Evolutionary conservation across 92 coral and sea anemone species (phyloP).

Genomic region (Montipora capitata): DNA sequence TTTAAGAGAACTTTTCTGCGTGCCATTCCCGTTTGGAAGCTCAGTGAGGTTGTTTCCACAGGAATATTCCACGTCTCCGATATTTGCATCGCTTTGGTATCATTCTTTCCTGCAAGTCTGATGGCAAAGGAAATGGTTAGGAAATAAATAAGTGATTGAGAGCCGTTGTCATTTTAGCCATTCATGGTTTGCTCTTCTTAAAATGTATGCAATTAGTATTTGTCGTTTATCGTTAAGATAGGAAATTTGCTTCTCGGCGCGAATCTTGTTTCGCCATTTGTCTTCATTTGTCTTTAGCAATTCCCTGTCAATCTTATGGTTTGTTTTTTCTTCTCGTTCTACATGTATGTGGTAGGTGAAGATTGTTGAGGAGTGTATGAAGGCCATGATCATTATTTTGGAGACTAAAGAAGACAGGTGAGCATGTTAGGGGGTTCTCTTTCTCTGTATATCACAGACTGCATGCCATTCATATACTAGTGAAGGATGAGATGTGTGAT

Average conservation of each 20-base stretch:
- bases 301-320: too few relatives aligned
- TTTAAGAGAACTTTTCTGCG: constrained; percentile 70
- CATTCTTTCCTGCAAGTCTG: background rate
- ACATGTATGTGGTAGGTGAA: background rate
- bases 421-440: background rate
- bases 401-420: background rate
- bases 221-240: too few relatives aligned
- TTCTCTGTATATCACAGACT: background rate
- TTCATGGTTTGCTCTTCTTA: too few relatives aligned
- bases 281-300: too few relatives aligned
- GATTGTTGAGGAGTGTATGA: background rate
- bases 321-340: background rate
- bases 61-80: constrained; percentile 64
- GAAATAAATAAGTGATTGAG: too few relatives aligned
- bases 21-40: constrained; percentile 57
- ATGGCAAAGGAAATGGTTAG: background rate
- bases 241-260: too few relatives aligned
- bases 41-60: constrained; percentile 30
- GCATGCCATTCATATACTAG: too few relatives aligned
- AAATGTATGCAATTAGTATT: background rate
- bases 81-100: constrained; percentile 64
- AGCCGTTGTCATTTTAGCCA: too few relatives aligned
- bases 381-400: background rate
- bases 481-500: too few relatives aligned
- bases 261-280: too few relatives aligned